Evolutionary conservation across 2,888 invertebrate species (phyloP).

Genomic region (Penaeus monodon): DNA sequence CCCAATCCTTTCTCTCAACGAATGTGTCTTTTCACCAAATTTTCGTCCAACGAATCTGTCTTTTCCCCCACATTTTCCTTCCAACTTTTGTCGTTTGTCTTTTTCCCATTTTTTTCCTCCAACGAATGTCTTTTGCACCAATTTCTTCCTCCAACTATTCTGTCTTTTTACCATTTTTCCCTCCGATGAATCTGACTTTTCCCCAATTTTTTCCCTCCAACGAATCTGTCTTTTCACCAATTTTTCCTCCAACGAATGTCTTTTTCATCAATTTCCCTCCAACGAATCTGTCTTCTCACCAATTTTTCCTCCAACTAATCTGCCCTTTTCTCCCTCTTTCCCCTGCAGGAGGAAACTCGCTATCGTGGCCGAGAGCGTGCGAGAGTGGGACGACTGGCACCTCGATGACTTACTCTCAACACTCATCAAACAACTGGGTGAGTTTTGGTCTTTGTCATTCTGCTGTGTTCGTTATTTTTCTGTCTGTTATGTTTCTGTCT

Average conservation of each 20-base stretch:
- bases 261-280: neutral
- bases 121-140: too few species aligned
- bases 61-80: too few species aligned
- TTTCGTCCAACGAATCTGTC: too few species aligned
- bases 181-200: neutral
- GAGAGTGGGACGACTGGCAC: conserved; percentile 64
- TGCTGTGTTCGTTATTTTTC: too few species aligned
- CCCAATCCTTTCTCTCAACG: too few species aligned
- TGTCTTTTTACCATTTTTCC: too few species aligned
- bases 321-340: neutral
- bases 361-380: conserved; percentile 61
- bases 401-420: conserved; percentile 61
- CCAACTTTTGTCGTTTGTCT: too few species aligned
- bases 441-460: neutral
- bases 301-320: neutral
- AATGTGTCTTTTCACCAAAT: too few species aligned
- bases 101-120: neutral
- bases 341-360: conserved; percentile 55
- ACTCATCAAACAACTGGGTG: conserved; percentile 61
- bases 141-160: too few species aligned
- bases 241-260: neutral
- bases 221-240: neutral
- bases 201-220: neutral
- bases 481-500: too few species aligned
- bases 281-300: neutral